A percentile compares a stretch with the other conserved stretches of the same genome.
Conservation (phyloP, 2,113 vertebrate species). For the Periophthalmodon schlosseri region DNA sequence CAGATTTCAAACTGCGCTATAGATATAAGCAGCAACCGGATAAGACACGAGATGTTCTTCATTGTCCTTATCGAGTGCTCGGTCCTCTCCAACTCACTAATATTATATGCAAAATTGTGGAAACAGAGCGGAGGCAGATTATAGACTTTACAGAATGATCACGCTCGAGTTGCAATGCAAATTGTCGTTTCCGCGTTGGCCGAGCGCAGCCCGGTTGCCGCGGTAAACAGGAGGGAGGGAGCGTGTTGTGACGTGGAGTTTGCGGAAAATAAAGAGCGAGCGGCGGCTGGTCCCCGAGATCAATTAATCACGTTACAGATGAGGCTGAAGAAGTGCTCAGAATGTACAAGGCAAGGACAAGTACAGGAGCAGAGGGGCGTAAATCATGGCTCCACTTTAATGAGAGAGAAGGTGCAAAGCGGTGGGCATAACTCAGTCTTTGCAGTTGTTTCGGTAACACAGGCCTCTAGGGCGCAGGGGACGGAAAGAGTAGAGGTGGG, state of each 20-base stretch:
- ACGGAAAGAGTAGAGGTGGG: slow-evolving; percentile 37
- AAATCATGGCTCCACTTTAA: slow-evolving; percentile 63
- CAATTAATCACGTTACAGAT: slow-evolving; percentile 67
- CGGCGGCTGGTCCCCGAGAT: slow-evolving; percentile 49
- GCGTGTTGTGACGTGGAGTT: slow-evolving; percentile 56
- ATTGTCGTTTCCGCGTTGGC: slow-evolving; percentile 10
- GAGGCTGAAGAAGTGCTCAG: slow-evolving; percentile 58
- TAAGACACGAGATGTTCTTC: slow-evolving; percentile 36
- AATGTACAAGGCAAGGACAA: slow-evolving; percentile 62
- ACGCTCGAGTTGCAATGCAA: slow-evolving; percentile 37
- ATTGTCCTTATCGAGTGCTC: slow-evolving; percentile 25
- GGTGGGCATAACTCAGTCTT: slow-evolving; percentile 69
- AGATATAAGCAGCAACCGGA: slow-evolving; percentile 39
- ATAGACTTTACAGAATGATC: slow-evolving; percentile 25
- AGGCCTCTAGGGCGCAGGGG: slow-evolving; percentile 61
- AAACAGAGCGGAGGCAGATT: slow-evolving; percentile 33
- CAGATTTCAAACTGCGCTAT: slow-evolving; percentile 61
- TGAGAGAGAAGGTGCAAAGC: slow-evolving; percentile 70
- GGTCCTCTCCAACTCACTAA: slow-evolving; percentile 21
- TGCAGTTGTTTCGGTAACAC: slow-evolving; percentile 61
- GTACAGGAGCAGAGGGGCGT: slow-evolving; percentile 38
- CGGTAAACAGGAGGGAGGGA: neutral
- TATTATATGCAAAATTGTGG: slow-evolving; percentile 5
- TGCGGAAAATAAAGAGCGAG: slow-evolving; percentile 51
- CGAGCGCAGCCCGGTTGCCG: slow-evolving; percentile 18